phyloP scores from a whole-genome alignment of 2,797 vertebrate species.

The Coregonus suidteri region DNA sequence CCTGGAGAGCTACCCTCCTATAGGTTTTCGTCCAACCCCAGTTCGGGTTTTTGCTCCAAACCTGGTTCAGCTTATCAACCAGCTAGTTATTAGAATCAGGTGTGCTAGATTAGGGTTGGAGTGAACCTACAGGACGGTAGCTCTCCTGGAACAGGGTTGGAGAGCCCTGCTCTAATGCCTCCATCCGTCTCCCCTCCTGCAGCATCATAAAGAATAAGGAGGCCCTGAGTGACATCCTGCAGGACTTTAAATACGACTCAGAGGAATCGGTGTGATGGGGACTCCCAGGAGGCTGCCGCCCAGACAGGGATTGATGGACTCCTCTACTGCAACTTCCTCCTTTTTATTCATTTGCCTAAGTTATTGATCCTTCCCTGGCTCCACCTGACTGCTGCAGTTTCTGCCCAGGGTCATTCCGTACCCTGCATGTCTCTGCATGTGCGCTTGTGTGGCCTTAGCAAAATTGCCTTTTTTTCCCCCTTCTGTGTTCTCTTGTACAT shows the following conservation, averaged over 20 bases:
- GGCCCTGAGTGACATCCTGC: slow-evolving; percentile 92
- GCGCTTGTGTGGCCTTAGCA: slow-evolving; percentile 25
- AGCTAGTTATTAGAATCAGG: too few species aligned
- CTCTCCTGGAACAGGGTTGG: too few species aligned
- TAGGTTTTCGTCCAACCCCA: too few species aligned
- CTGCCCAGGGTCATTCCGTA: slow-evolving; percentile 37
- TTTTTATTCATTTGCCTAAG: slow-evolving; percentile 37
- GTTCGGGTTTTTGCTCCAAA: too few species aligned
- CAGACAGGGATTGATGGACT: slow-evolving; percentile 42
- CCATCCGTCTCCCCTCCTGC: slow-evolving; percentile 21
- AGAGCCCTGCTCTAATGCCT: too few species aligned
- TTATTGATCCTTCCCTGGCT: slow-evolving; percentile 57
- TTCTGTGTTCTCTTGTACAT: slow-evolving; percentile 36
- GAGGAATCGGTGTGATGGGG: slow-evolving; percentile 84
- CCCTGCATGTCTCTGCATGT: slow-evolving; percentile 31
- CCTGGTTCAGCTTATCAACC: too few species aligned
- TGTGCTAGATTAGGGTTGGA: too few species aligned
- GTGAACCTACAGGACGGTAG: too few species aligned
- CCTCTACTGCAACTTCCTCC: slow-evolving; percentile 40
- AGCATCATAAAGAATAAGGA: slow-evolving; percentile 97
- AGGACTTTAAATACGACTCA: slow-evolving; percentile 95
- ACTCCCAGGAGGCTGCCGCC: slow-evolving; percentile 26
- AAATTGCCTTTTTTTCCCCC: neutral
- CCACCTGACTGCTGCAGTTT: slow-evolving; percentile 64
- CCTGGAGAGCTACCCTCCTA: too few species aligned